Conservation (phyloP, 1,140 invertebrate species). For the Drosophila melanogaster region Release_6_plus_ISO1_MT NT_033777.3:18836501-18837000, state of each 20-base stretch:
- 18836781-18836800: slow-evolving; percentile 43
- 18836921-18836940: neutral
- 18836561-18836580: neutral
- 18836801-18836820: neutral
- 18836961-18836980: slow-evolving; percentile 67
- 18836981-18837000: slow-evolving; percentile 47
- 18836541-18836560: neutral
- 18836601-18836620: slow-evolving; percentile 44
- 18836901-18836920: slow-evolving; percentile 55
- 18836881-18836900: slow-evolving; percentile 71
- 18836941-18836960: slow-evolving; percentile 28
- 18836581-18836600: slow-evolving; percentile 9
- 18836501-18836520: slow-evolving; percentile 45
- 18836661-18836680: slow-evolving; percentile 41
- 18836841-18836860: neutral
- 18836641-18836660: slow-evolving; percentile 17
- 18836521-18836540: slow-evolving; percentile 9
- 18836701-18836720: slow-evolving; percentile 72
- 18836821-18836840: no score
- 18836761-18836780: slow-evolving; percentile 81
- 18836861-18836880: slow-evolving; percentile 55
- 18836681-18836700: slow-evolving; percentile 58
- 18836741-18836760: slow-evolving; percentile 59
- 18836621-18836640: slow-evolving; percentile 48
- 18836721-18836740: slow-evolving; percentile 48